These are phyloP conservation scores for Larimichthys crocea DNA, from an alignment of 2,113 vertebrate species.

Conservation along the genomic window DNA sequence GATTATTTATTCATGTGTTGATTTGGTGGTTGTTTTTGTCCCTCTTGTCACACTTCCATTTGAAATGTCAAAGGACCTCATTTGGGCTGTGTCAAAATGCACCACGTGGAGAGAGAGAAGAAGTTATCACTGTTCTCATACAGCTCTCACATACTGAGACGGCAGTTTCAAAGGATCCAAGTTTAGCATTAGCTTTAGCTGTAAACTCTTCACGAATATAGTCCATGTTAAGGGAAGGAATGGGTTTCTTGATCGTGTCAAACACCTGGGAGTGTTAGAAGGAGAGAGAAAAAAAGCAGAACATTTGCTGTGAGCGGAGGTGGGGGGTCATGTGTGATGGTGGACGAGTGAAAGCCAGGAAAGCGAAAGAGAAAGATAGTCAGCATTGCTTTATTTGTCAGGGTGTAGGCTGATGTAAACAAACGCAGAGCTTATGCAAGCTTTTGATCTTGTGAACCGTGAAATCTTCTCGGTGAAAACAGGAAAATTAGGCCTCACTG, in stretches of 20 bases:
- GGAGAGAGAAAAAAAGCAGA: conserved; percentile 25
- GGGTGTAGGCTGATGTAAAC: conserved; percentile 80
- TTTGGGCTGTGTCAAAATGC: conserved; percentile 61
- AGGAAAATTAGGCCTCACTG: conserved; percentile 76
- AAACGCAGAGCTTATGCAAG: conserved; percentile 75
- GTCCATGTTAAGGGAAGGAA: conserved; percentile 13
- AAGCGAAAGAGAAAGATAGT: conserved; percentile 63
- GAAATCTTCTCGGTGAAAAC: conserved; percentile 78
- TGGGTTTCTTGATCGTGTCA: conserved; percentile 19
- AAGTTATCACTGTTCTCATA: neutral
- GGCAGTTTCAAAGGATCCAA: conserved; percentile 18
- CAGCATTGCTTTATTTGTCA: conserved; percentile 60
- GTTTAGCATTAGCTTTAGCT: conserved; percentile 28
- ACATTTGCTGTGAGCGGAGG: conserved; percentile 28
- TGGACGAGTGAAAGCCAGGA: conserved; percentile 42
- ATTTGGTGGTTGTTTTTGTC: conserved; percentile 71
- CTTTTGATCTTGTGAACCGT: conserved; percentile 82
- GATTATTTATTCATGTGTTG: conserved; percentile 79
- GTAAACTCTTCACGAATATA: conserved; percentile 57
- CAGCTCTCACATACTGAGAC: conserved; percentile 15
- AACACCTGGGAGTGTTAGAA: conserved; percentile 26
- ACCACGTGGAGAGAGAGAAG: conserved; percentile 30
- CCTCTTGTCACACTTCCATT: conserved; percentile 71
- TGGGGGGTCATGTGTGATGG: conserved; percentile 59
- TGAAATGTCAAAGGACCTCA: conserved; percentile 70